Evolutionary conservation across 2,113 vertebrate species (phyloP).

Genomic region (Malaclemys terrapin): DNA sequence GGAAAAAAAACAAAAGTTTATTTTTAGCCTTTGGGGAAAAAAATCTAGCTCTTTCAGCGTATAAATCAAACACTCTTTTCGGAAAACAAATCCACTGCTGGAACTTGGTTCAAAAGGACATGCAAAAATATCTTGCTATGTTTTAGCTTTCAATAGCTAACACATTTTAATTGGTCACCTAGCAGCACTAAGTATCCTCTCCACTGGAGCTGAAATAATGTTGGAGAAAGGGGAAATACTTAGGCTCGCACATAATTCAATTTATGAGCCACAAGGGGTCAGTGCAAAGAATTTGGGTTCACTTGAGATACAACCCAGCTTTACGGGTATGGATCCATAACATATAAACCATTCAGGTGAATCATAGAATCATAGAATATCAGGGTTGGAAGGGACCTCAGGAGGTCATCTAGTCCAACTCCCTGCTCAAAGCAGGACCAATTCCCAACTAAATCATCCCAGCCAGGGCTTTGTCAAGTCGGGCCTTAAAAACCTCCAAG

Average conservation of each 20-base stretch:
- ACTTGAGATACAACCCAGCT: slow-evolving; percentile 17
- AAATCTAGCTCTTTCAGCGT: slow-evolving; percentile 23
- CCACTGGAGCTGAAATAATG: slow-evolving; percentile 64
- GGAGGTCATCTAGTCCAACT: too few relatives aligned
- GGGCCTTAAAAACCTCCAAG: too few relatives aligned
- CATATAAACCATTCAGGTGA: slow-evolving; percentile 52
- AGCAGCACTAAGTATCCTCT: slow-evolving; percentile 41
- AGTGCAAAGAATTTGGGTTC: slow-evolving; percentile 11
- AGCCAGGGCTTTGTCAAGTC: too few relatives aligned
- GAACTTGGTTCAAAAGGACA: slow-evolving; percentile 18
- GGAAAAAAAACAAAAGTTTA: slow-evolving; percentile 15
- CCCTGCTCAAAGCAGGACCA: too few relatives aligned
- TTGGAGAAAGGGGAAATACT: slow-evolving; percentile 44
- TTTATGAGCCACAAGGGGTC: slow-evolving; percentile 40
- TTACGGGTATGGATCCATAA: slow-evolving; percentile 49
- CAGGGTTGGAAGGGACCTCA: too few relatives aligned
- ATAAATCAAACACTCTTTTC: slow-evolving; percentile 7
- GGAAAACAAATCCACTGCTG: slow-evolving; percentile 44
- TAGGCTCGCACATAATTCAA: slow-evolving; percentile 39
- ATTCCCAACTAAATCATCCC: too few relatives aligned
- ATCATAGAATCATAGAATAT: too few relatives aligned
- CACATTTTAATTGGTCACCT: slow-evolving; percentile 69
- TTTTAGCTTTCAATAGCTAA: slow-evolving; percentile 65
- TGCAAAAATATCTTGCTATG: slow-evolving; percentile 1
- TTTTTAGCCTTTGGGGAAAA: slow-evolving; percentile 33